Conservation (phyloP, 2,888 invertebrate species). For the Venusia cambrica region DNA sequence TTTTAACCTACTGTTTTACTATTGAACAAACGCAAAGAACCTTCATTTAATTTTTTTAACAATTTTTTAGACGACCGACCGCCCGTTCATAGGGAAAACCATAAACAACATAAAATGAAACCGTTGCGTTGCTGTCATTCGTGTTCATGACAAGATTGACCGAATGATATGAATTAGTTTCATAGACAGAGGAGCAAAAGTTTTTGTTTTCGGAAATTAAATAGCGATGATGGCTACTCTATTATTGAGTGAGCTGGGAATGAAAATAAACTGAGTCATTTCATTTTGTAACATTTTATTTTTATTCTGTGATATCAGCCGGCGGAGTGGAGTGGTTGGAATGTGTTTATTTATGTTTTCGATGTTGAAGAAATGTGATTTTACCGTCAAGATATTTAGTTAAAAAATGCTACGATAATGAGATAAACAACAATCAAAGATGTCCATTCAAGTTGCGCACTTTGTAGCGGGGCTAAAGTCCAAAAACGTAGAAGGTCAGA, state of each 20-base stretch:
- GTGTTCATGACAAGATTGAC: no score
- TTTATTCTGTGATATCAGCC: no score
- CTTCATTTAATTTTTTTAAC: slow-evolving; percentile 78
- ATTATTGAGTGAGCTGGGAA: no score
- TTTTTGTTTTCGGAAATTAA: no score
- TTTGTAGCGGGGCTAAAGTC: slow-evolving; percentile 95
- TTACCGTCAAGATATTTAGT: no score
- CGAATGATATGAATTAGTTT: no score
- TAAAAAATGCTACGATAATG: slow-evolving; percentile 31
- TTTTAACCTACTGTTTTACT: slow-evolving; percentile 77
- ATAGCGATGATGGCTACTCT: no score
- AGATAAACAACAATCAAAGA: slow-evolving; percentile 43
- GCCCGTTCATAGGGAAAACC: slow-evolving; percentile 65
- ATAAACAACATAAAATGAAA: slow-evolving; percentile 71
- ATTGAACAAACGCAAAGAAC: slow-evolving; percentile 80
- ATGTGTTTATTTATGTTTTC: slow-evolving; percentile 41
- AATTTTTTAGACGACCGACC: slow-evolving; percentile 71
- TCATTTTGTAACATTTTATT: no score
- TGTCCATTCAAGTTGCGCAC: slow-evolving; percentile 84
- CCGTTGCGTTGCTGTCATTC: no score
- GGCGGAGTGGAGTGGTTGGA: no score
- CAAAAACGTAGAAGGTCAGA: slow-evolving; percentile 90
- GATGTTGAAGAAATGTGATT: slow-evolving; percentile 32
- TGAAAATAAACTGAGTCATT: no score
- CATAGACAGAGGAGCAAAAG: no score